Base-by-base conservation (phyloP, 2,797 vertebrate genomes). In the Hirundo rustica region DNA sequence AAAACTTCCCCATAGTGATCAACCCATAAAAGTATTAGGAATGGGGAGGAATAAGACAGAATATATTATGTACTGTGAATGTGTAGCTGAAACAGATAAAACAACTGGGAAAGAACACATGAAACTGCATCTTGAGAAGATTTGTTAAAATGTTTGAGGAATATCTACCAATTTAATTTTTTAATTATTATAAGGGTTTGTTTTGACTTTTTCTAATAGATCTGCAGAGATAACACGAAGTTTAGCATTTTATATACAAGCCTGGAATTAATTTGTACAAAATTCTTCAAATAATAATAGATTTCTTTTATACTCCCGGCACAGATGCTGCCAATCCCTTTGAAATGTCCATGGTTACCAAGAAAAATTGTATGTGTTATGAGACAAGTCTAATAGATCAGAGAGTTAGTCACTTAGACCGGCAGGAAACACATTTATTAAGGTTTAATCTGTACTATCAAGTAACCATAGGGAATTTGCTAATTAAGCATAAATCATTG, bases 401-500 rank as follows among this genome's bases (percentile, higher is more conserved):
- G 58, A 45, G 36, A 91, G 67, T 94, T 96, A 94, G 88, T 97
- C 91, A 95, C 53, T 96, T 95, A 96, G 96, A 92, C 62, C 90
- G 93, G 75, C n/a, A 93, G 94, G 91, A 97, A 97, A 92, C 82
- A 65, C 67, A 92, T 95, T 96, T 96, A 96, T 96, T 97, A 97
- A n/a, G 45, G 54, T 68, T 67, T 96, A 96, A 96, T 96, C 79
- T 97, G 62, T 95, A 54, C 87, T 94, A 95, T 95, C 97, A 96
- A 95, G 67, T 75, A 93, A 87, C 96, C 60, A 9, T 26, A 50
- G 55, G 70, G 65, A 96, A 96, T 92, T 85, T 9, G 30, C 79
- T 92, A 93, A 97, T 97, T 96, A 96, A 84, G 90, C 89, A 96
- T 95, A 95, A 95, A 97, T 97, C 95, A 93, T 60, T 96, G 92